Evolutionary conservation across 2,888 invertebrate genomes (phyloP).

Genomic region (Caenorhabditis becei): DNA sequence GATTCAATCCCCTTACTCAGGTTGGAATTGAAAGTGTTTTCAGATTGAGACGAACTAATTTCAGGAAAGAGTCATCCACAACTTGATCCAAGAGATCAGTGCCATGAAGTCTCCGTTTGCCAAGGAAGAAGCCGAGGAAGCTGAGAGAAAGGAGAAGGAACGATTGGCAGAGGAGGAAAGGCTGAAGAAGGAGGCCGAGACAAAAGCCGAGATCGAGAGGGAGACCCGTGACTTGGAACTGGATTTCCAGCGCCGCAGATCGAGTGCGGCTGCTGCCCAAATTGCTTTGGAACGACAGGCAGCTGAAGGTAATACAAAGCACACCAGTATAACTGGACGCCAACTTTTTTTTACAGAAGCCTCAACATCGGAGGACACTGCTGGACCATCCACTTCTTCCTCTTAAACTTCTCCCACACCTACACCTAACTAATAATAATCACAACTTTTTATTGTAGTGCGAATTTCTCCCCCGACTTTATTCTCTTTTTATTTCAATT

Average conservation of each 20-base stretch:
- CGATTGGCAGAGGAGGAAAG: conserved; percentile 31
- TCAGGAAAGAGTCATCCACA: conserved; percentile 70
- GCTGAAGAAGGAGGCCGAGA: conserved; percentile 17
- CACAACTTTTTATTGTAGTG: background rate
- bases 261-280: conserved; percentile 27
- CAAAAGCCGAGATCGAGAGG: conserved; percentile 35
- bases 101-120: conserved; percentile 76
- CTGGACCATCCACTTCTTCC: no score
- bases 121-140: conserved; percentile 43
- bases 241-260: conserved; percentile 48
- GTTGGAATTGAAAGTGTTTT: conserved; percentile 23
- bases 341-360: no score
- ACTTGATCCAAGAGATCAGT: conserved; percentile 72
- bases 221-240: conserved; percentile 40
- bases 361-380: no score
- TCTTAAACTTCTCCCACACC: no score
- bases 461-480: background rate
- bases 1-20: conserved; percentile 70
- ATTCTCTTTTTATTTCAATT: conserved; percentile 45
- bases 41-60: conserved; percentile 13
- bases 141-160: conserved; percentile 18
- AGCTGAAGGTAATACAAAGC: background rate
- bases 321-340: no score
- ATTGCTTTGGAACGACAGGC: conserved; percentile 1
- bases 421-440: no score